Conservation (phyloP, 2,888 invertebrate species). For the Sesia apiformis region DNA sequence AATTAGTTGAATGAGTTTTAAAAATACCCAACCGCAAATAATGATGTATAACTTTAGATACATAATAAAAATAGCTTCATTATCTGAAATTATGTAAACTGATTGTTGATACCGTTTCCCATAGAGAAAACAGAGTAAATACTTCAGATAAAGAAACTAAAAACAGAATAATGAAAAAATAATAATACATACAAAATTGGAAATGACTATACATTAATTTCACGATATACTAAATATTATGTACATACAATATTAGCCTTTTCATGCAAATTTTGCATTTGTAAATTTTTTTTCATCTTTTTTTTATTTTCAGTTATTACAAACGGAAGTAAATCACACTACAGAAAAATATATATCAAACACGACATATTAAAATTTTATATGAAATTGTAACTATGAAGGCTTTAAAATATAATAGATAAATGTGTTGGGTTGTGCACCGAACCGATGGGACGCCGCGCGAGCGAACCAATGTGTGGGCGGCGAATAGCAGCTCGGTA, state of each 20-base stretch:
- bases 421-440: constrained; percentile 26
- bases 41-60: constrained; percentile 28
- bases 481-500: too few relatives aligned
- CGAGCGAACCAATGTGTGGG: not conserved
- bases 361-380: constrained; percentile 53
- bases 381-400: constrained; percentile 56
- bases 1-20: constrained; percentile 33
- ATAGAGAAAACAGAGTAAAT: constrained; percentile 10
- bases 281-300: constrained; percentile 49
- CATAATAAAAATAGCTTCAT: constrained; percentile 14
- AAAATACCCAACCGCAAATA: constrained; percentile 58
- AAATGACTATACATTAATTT: constrained; percentile 55
- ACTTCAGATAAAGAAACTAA: constrained; percentile 35
- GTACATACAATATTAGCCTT: constrained; percentile 59
- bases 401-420: constrained; percentile 43
- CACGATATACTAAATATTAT: constrained; percentile 46
- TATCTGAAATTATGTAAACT: constrained; percentile 24
- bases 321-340: constrained; percentile 69
- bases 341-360: constrained; percentile 65
- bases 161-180: constrained; percentile 33
- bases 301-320: constrained; percentile 59
- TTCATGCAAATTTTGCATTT: constrained; percentile 48
- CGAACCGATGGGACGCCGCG: constrained; percentile 10
- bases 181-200: constrained; percentile 39
- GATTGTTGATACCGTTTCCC: constrained; percentile 9